Conservation (phyloP, 2,113 vertebrate species). For the Thamnaconus septentrionalis region DNA sequence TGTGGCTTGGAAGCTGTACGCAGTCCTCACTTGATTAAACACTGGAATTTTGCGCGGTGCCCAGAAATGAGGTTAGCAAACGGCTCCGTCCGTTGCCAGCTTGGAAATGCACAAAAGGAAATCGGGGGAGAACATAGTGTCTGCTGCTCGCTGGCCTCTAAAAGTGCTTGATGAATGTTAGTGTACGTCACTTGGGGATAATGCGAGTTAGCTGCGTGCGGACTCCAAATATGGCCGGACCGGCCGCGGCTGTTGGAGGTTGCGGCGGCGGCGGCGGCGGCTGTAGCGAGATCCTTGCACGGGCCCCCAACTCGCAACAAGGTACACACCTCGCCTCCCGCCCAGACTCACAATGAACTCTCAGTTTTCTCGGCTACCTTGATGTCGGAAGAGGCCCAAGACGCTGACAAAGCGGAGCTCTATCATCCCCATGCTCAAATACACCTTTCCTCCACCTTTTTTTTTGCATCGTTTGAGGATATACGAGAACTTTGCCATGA, state of each 20-base stretch:
- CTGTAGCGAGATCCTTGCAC: slow-evolving; percentile 71
- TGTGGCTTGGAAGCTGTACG: slow-evolving; percentile 79
- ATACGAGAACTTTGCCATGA: no score
- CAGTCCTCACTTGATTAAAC: slow-evolving; percentile 81
- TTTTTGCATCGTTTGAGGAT: no score
- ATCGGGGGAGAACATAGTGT: slow-evolving; percentile 74
- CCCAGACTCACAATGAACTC: slow-evolving; percentile 64
- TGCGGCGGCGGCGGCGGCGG: slow-evolving; percentile 64
- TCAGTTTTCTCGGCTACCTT: slow-evolving; percentile 60
- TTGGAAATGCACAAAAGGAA: slow-evolving; percentile 78
- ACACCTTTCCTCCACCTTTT: no score
- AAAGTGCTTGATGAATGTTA: slow-evolving; percentile 76
- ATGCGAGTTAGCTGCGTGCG: slow-evolving; percentile 67
- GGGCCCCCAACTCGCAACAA: slow-evolving; percentile 58
- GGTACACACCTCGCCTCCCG: slow-evolving; percentile 64
- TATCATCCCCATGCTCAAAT: no score
- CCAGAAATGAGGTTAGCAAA: slow-evolving; percentile 84
- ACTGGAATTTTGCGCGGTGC: slow-evolving; percentile 79
- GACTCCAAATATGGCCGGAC: slow-evolving; percentile 75
- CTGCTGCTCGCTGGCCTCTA: slow-evolving; percentile 71
- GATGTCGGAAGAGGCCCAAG: slow-evolving; percentile 30
- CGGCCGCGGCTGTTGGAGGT: slow-evolving; percentile 64
- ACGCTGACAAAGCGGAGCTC: slow-evolving; percentile 2
- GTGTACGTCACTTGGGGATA: slow-evolving; percentile 74
- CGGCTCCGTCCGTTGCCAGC: slow-evolving; percentile 75